Base-by-base conservation (phyloP, 2,888 invertebrate species). In the Sthenelais limicola region DNA sequence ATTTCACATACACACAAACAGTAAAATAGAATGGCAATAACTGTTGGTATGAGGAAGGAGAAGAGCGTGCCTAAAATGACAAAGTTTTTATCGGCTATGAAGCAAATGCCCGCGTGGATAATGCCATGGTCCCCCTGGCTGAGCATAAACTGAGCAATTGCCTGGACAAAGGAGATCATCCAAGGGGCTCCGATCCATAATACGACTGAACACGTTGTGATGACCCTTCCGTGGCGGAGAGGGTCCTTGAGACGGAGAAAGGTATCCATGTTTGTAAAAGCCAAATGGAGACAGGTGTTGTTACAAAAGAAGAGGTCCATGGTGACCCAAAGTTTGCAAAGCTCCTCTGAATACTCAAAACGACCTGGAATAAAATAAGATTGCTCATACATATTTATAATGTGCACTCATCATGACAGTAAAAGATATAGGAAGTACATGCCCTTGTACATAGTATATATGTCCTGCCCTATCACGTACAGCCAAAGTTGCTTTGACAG, bases 241-340 rank as follows among this genome's bases (percentile, higher is more conserved):
- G 79, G 79, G 66, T 79, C 76, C 70, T 74, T 74, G 18, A 79
- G 75, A 0, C 77, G 73, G 1, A 79, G 74, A 68, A 72, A 79
- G n/a, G 74, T 71, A 67, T 79, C 79, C 72, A 79, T 77, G 72
- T 72, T 76, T 43, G 72, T 56, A 70, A 78, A 77, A 28, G 77
- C 74, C 54, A 77, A 68, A 51, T 79, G 79, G 7, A 79, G 78
- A 58, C 76, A 77, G n/a, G 76, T 74, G 67, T 76, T 73, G 77
- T 79, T 79, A 72, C 79, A 79, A 49, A 79, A 74, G 69, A 79
- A 79, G 28, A 79, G 71, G 74, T 79, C 79, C 47, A 80, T 32
- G 21, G 76, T 79, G n/a, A 79, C 66, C 78, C 78, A 78, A 3
- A 77, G 72, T 51, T 79, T 78, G 54, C 78, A 78, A 43, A 76